These are phyloP conservation scores for Cyrtonyx montezumae DNA, from an alignment of 2,113 vertebrate species.

Conservation along the genomic window DNA sequence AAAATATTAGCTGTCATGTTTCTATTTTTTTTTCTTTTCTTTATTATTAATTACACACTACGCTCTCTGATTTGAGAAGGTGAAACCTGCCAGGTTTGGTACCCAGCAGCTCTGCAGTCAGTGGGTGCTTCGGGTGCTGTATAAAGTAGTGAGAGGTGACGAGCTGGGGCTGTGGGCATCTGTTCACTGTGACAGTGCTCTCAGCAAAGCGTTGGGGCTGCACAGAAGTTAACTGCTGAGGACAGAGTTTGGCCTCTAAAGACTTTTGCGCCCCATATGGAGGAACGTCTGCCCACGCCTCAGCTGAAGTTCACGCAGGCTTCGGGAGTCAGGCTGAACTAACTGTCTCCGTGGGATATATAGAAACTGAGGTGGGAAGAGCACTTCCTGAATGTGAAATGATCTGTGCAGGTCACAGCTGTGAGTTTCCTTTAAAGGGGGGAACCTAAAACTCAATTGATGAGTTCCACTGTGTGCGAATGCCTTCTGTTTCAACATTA, in stretches of 20 bases:
- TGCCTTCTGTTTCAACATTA: neutral
- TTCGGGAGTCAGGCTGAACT: slow-evolving; percentile 40
- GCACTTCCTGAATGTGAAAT: slow-evolving; percentile 31
- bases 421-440: neutral
- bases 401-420: slow-evolving; percentile 26
- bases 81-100: neutral
- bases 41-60: neutral
- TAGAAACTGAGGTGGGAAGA: slow-evolving; percentile 51
- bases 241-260: slow-evolving; percentile 60
- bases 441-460: neutral
- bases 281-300: slow-evolving; percentile 13
- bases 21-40: neutral
- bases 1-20: neutral
- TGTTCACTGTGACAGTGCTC: slow-evolving; percentile 1
- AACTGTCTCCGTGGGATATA: neutral
- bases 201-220: slow-evolving; percentile 17
- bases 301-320: slow-evolving; percentile 30
- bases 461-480: neutral
- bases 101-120: neutral
- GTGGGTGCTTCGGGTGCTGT: neutral
- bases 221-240: slow-evolving; percentile 52
- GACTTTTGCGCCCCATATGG: slow-evolving; percentile 57
- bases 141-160: slow-evolving; percentile 46
- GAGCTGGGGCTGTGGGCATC: neutral
- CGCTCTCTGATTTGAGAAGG: neutral